Percentiles rank a stretch among this genome's conserved stretches.
Evolutionary conservation across 37 sponge, comb jelly and placozoan genomes (phyloP).

Genomic region (Geodia barretti): DNA sequence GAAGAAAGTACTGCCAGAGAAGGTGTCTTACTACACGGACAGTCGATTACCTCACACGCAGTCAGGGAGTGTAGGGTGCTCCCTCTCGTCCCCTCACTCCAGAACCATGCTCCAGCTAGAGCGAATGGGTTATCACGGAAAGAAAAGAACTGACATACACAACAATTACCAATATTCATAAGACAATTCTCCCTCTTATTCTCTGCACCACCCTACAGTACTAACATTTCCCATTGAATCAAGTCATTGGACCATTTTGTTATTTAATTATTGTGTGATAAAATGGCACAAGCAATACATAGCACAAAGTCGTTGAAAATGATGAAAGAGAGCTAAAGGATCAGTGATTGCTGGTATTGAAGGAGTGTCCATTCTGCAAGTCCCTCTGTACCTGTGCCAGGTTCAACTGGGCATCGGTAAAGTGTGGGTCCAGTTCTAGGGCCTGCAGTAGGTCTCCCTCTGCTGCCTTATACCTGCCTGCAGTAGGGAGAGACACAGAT

Average conservation of each 20-base stretch:
- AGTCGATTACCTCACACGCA: constrained; percentile 37
- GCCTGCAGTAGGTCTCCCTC: constrained; percentile 53
- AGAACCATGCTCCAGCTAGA: constrained; percentile 45
- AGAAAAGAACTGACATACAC: constrained; percentile 56
- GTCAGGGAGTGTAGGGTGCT: constrained; percentile 20
- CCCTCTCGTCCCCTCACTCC: constrained; percentile 5
- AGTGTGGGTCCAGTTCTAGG: constrained; percentile 61
- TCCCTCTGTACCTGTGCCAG: constrained; percentile 65
- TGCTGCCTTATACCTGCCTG: constrained; percentile 70
- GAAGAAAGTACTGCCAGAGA: constrained; percentile 50
- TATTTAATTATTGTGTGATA: no score
- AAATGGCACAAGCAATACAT: no score
- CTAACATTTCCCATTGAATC: no score
- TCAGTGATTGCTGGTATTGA: no score
- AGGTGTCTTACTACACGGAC: constrained; percentile 14
- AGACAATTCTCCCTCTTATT: no score
- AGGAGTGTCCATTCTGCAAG: constrained; percentile 20
- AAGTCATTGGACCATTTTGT: no score
- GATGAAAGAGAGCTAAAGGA: no score
- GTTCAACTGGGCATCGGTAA: constrained; percentile 63
- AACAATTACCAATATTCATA: not conserved
- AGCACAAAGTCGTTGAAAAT: no score
- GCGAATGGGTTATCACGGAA: constrained; percentile 11
- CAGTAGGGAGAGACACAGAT: not conserved
- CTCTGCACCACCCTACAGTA: no score